Conservation (phyloP, 1,140 invertebrate species). For the Teleogryllus occipitalis region DNA sequence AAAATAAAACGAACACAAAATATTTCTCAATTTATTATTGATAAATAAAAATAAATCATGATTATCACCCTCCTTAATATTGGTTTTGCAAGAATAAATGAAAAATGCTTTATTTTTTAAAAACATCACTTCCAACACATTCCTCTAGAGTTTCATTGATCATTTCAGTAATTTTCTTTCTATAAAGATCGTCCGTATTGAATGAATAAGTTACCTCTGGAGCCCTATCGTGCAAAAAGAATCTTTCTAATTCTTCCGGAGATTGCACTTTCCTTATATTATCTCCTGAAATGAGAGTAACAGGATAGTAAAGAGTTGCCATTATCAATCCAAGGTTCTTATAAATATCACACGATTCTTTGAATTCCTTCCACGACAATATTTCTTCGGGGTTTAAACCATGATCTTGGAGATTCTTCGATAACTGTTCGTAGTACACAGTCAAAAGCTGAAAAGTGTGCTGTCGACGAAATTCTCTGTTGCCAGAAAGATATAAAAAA, state of each 20-base stretch:
- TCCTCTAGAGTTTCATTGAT: background rate
- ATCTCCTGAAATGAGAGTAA: background rate
- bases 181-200: background rate
- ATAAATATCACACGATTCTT: background rate
- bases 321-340: background rate
- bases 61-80: too few relatives aligned
- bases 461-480: conserved; percentile 29
- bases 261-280: background rate
- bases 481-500: conserved; percentile 34
- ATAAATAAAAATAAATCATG: too few relatives aligned
- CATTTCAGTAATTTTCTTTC: background rate
- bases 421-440: conserved; percentile 34
- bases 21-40: too few relatives aligned
- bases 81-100: too few relatives aligned
- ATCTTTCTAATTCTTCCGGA: background rate
- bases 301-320: background rate
- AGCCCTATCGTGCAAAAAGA: background rate
- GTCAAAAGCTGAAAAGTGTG: conserved; percentile 31
- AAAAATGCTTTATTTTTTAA: too few relatives aligned
- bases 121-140: too few relatives aligned
- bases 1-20: too few relatives aligned
- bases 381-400: conserved; percentile 6
- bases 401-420: conserved; percentile 21
- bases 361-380: conserved; percentile 32
- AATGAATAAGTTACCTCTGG: background rate